Base-by-base conservation (phyloP, 1,140 invertebrate species). In the Dreissena rostriformis region DNA sequence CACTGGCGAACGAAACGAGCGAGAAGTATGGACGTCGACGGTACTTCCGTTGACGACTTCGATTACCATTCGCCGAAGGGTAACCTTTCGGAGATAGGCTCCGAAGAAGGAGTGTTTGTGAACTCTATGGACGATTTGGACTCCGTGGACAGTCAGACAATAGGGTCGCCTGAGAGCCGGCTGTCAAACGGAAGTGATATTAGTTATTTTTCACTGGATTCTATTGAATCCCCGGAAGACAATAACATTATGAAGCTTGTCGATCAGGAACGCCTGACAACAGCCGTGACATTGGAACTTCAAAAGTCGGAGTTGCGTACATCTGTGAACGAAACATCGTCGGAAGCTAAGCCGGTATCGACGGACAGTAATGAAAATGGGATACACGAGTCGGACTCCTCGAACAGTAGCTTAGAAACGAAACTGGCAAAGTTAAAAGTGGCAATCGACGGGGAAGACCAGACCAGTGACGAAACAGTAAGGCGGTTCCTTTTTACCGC, bases 61-160 rank as follows among this genome's bases (percentile, higher is more conserved):
- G 55, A 52, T 24, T 49, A 80, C 52, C 14, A 78, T 7, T 15
- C 49, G 26, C 53, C 61, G 65, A 53, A 49, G 66, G 78, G 84
- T 65, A 81, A 79, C 7, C 79, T 78, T 61, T 86, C 86, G 5
- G 87, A 90, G 68, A 70, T 75, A 17, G 79, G 79, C 11, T 88
- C 86, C 73, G 90, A 91, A 39, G 90, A 90, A 68, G 90, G 90
- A 12, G 81, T 92, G 52, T 92, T 89, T 84, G 87, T 91, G 15
- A 92, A 92, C 81, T 86, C 87, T 82, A 89, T 89, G 78, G 90
- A 91, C 75, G 91, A 92, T 72, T 79, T 89, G 17, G 87, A 89
- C 53, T 79, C 75, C 5, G 68, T 86, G 14, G 83, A 68, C 53
- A 57, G 53, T 19, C 53, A 57, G 53, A 57, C 53, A 12, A 57